phyloP scores from a whole-genome alignment of 2,113 vertebrate species.

The Neomonachus schauinslandi region DNA sequence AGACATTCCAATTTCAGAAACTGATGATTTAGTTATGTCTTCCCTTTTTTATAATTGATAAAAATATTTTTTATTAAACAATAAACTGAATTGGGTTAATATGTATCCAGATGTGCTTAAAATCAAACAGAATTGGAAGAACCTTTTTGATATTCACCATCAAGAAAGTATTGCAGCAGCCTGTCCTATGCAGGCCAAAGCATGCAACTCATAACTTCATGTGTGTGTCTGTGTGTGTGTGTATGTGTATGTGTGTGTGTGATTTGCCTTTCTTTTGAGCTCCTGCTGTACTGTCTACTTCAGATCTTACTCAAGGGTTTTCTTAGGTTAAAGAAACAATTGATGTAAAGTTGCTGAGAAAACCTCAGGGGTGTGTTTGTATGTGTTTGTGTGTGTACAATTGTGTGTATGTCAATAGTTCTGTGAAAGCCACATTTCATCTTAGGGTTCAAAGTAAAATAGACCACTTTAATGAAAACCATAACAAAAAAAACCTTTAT shows the following conservation, averaged over 20 bases:
- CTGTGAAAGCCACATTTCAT: background rate
- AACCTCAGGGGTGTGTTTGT: background rate
- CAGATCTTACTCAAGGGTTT: background rate
- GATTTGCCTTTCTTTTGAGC: background rate
- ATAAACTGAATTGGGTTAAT: background rate
- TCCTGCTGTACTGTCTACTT: background rate
- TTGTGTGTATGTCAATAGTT: background rate
- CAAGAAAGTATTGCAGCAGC: background rate
- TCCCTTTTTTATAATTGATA: background rate
- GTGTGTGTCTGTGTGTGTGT: background rate
- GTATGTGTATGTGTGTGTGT: background rate
- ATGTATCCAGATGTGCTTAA: background rate
- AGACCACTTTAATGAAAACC: background rate
- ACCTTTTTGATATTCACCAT: background rate
- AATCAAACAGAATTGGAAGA: background rate
- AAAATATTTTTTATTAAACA: background rate
- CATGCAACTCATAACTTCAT: background rate
- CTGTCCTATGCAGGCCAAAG: background rate
- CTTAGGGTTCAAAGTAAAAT: background rate
- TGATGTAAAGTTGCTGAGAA: background rate
- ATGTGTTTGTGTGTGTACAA: background rate
- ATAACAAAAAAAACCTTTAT: background rate
- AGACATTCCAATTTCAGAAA: background rate
- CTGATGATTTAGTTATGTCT: background rate
- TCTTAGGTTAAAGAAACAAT: conserved; percentile 27